Evolutionary conservation across 2,888 invertebrate species (phyloP), one percentile per base, ranked within the genome.

Genomic region (Habrosyne pyritoides): DNA sequence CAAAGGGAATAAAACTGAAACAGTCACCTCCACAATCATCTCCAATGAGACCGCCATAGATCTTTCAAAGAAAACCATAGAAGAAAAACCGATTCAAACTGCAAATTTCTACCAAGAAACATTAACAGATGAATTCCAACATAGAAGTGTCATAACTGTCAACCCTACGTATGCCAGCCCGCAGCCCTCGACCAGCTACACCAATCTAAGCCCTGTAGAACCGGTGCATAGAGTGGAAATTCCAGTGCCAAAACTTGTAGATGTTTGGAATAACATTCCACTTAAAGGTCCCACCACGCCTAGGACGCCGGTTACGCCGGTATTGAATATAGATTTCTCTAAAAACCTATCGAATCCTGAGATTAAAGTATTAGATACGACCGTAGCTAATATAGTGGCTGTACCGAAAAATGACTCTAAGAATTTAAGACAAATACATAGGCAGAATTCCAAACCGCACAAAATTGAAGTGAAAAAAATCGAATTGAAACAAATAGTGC

Each of bases 71-170:
- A 87, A 86, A 61, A 30, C 69, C 2, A 65, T 63, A 24, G 81
- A 80, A 1, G 64, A 71, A 0, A 79, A 74, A 64, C 81, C 83
- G 4, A 70, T 79, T 0, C 64, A 87, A 53, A 83, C 82, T 5
- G 87, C 90, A 0, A 91, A 91, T 59, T 92, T 92, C 67, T 92
- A 92, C 75, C 89, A 91, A 67, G 92, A 92, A 63, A 91, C 91
- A 0, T 69, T 90, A 24, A 48, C 75, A 0, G 89, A 89, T 0
- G 88, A 86, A 2, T 68, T 77, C 0, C 81, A 75, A 36, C 86
- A 87, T 53, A 79, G 73, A 53, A 89, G 89, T 56, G 92, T 92
- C 8, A 92, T 92, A 1, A 86, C 79, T 47, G 61, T 83, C 0
- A 92, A 92, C 36, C 92, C 91, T 0, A 84, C 83, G 0, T 92